Evolutionary conservation across 2,113 vertebrate species (phyloP).

Genomic region (Hippocampus barbouri): DNA sequence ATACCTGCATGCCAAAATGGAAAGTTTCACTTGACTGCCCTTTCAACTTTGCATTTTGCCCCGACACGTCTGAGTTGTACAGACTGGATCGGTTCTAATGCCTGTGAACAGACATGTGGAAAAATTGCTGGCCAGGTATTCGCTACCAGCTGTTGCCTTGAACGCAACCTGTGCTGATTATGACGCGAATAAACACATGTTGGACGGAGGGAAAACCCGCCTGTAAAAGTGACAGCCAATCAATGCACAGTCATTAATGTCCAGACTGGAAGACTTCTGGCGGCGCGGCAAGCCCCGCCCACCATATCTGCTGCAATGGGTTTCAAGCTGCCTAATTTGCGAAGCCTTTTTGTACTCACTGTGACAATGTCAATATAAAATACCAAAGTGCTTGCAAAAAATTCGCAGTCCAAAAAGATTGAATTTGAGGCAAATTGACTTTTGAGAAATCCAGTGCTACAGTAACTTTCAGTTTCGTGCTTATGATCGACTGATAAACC

Average conservation of each 20-base stretch:
- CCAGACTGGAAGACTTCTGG: constrained; percentile 24
- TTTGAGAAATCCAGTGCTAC: neutral
- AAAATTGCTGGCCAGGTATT: constrained; percentile 34
- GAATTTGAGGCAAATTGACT: neutral
- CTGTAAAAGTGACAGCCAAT: constrained; percentile 26
- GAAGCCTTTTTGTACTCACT: too few species aligned
- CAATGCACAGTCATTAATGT: constrained; percentile 10
- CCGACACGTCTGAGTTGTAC: constrained; percentile 50
- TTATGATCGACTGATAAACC: constrained; percentile 49
- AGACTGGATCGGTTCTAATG: constrained; percentile 12
- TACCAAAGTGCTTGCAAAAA: too few species aligned
- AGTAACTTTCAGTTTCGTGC: constrained; percentile 22
- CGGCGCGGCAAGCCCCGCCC: constrained; percentile 4
- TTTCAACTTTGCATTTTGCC: constrained; percentile 23
- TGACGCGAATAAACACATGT: constrained; percentile 38
- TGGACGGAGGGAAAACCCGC: constrained; percentile 37
- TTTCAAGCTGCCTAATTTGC: neutral
- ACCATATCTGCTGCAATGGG: neutral
- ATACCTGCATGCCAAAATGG: constrained; percentile 62
- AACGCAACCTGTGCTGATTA: constrained; percentile 12
- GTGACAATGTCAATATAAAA: too few species aligned
- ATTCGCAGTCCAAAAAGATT: neutral
- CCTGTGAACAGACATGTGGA: constrained; percentile 32
- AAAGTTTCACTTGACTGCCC: constrained; percentile 37
- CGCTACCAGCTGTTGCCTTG: constrained; percentile 55